Evolutionary conservation across 2,797 vertebrate genomes (phyloP).

Genomic region (Coreius guichenoti): DNA sequence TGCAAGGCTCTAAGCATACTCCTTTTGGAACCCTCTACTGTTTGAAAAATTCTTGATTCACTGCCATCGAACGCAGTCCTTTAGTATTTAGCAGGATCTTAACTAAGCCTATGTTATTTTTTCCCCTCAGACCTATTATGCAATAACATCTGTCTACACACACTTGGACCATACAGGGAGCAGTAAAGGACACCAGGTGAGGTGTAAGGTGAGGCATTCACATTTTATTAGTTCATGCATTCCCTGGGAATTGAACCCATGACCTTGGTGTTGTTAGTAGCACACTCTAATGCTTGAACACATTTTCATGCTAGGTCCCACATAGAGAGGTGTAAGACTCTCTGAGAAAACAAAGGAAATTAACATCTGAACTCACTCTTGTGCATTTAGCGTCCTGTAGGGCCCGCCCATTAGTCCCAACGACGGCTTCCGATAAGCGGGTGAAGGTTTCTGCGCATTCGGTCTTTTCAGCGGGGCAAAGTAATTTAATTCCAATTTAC

Average conservation of each 20-base stretch:
- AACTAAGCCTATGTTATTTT: conserved; percentile 7
- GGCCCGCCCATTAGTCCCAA: no score
- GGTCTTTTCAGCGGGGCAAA: no score
- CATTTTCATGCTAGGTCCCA: background rate
- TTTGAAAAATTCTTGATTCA: conserved; percentile 26
- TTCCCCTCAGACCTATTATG: conserved; percentile 9
- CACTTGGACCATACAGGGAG: conserved; percentile 18
- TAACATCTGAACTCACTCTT: no score
- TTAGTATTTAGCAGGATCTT: conserved; percentile 10
- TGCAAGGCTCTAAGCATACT: background rate
- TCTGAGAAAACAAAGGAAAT: no score
- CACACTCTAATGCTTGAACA: background rate
- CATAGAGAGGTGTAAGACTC: background rate
- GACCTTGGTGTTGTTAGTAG: background rate
- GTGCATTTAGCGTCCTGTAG: no score
- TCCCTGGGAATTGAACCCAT: background rate
- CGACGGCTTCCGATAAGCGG: no score
- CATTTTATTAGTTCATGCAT: conserved; percentile 11
- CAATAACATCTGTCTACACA: conserved; percentile 40
- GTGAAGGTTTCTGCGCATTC: no score
- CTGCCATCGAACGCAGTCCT: conserved; percentile 4
- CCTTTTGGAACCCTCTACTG: conserved; percentile 20
- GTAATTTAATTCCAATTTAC: no score
- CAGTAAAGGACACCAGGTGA: conserved; percentile 28
- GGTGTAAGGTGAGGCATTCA: background rate